phyloP scores from a whole-genome alignment of 2,113 vertebrate genomes.

The Anoplopoma fimbria region DNA sequence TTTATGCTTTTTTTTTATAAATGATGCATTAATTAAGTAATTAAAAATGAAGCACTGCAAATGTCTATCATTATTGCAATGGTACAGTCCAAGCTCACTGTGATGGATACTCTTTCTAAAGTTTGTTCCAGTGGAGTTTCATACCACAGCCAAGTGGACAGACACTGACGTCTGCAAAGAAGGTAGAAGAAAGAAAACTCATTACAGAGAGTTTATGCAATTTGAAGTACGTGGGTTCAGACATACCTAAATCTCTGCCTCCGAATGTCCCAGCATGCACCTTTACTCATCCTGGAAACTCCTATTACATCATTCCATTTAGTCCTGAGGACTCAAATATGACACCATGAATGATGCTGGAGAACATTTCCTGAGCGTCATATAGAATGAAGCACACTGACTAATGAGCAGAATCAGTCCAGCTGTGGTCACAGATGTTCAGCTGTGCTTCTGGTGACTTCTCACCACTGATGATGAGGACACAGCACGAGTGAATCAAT shows the following conservation, averaged over 20 bases:
- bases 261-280: background rate
- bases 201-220: background rate
- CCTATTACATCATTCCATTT: background rate
- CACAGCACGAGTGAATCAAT: too few relatives aligned
- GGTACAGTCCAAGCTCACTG: background rate
- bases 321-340: background rate
- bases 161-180: background rate
- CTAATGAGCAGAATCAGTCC: too few relatives aligned
- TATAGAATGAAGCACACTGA: too few relatives aligned
- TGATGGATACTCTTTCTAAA: too few relatives aligned
- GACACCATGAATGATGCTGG: too few relatives aligned
- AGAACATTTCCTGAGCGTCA: background rate
- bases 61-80: background rate
- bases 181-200: background rate
- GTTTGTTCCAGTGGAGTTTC: too few relatives aligned
- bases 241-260: background rate
- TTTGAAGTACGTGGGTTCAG: background rate
- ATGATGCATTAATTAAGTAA: background rate
- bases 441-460: too few relatives aligned
- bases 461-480: too few relatives aligned
- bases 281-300: slow-evolving; percentile 8
- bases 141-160: too few relatives aligned
- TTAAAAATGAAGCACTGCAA: background rate
- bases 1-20: background rate
- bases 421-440: too few relatives aligned